Percentiles rank a stretch among this genome's conserved stretches.
Evolutionary conservation across 2,113 vertebrate genomes (phyloP).

Genomic region (Triplophysa siluroides): DNA sequence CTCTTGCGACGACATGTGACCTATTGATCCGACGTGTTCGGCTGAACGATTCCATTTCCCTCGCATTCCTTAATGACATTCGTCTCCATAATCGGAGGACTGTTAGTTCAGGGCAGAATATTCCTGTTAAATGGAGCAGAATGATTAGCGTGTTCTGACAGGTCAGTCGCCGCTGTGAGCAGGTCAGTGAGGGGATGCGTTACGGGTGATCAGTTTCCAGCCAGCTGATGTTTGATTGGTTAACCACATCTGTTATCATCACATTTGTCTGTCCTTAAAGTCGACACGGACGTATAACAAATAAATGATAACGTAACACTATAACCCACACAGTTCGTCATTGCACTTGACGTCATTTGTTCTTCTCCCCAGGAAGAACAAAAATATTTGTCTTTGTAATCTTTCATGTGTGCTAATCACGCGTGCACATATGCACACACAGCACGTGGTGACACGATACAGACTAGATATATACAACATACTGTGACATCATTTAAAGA

Average conservation of each 20-base stretch:
- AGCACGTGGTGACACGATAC: background rate
- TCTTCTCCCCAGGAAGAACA: background rate
- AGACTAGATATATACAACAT: background rate
- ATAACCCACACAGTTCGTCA: no score
- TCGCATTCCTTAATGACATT: slow-evolving; percentile 35
- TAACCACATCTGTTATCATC: slow-evolving; percentile 9
- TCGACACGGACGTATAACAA: no score
- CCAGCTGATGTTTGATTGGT: slow-evolving; percentile 28
- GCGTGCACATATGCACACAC: background rate
- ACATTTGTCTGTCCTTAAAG: no score
- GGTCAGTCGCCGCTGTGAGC: background rate
- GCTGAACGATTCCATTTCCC: slow-evolving; percentile 33
- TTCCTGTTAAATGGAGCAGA: slow-evolving; percentile 46
- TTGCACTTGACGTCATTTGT: no score
- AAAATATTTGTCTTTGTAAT: background rate
- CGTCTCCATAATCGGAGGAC: slow-evolving; percentile 21
- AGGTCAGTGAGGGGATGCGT: slow-evolving; percentile 11
- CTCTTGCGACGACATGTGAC: slow-evolving; percentile 14
- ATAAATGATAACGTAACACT: no score
- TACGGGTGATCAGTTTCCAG: slow-evolving; percentile 7
- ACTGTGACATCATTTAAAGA: slow-evolving; percentile 1
- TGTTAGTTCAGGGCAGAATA: slow-evolving; percentile 25
- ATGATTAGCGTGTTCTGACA: slow-evolving; percentile 27
- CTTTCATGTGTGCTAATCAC: background rate
- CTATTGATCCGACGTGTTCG: slow-evolving; percentile 1